A percentile compares a stretch with the other conserved stretches of the same genome.
Conservation (phyloP, 2,113 vertebrate genomes). For the Smithornis capensis region DNA sequence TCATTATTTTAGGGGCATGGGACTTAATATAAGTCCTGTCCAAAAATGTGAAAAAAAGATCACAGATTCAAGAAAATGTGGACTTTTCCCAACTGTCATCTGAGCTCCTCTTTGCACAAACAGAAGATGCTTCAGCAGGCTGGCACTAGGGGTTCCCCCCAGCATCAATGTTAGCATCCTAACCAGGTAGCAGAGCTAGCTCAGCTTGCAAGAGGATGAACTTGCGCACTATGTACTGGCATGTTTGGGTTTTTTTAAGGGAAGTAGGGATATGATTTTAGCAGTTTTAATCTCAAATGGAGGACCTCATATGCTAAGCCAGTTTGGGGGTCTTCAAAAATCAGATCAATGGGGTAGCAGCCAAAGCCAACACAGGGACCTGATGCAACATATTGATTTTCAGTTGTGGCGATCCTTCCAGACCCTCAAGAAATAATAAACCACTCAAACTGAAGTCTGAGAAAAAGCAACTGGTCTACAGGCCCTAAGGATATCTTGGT, state of each 20-base stretch:
- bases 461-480: conserved; percentile 50
- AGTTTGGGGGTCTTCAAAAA: not conserved
- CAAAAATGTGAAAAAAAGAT: not conserved
- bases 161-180: not conserved
- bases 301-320: not conserved
- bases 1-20: not conserved
- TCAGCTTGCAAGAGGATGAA: not conserved
- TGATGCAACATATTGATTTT: conserved; percentile 58
- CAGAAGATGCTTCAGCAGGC: not conserved
- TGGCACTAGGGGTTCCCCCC: not conserved
- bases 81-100: not conserved
- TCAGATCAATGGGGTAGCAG: conserved; percentile 20
- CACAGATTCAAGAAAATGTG: not conserved
- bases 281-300: not conserved
- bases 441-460: conserved; percentile 58
- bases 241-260: not conserved
- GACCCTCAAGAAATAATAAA: conserved; percentile 67
- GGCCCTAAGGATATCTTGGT: conserved; percentile 58
- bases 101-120: not conserved
- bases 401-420: conserved; percentile 31
- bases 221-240: not conserved
- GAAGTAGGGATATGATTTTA: not conserved
- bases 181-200: not conserved
- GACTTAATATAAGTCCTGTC: too few species aligned
- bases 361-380: conserved; percentile 44